Conservation (phyloP, 2,888 invertebrate species). For the Eupithecia tripunctaria region DNA sequence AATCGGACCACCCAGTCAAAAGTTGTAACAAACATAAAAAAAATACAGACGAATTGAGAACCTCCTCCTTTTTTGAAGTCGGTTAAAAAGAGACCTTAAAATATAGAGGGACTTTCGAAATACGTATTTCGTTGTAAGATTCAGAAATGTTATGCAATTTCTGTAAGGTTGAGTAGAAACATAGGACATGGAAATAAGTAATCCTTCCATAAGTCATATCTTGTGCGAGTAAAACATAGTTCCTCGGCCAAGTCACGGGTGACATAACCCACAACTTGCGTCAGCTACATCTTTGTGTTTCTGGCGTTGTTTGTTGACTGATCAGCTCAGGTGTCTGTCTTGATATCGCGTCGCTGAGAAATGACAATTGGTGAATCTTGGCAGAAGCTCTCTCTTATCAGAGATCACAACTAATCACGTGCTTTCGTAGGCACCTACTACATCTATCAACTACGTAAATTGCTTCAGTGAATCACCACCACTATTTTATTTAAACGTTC, state of each 20-base stretch:
- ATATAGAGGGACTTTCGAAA: background rate
- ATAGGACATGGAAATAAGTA: background rate
- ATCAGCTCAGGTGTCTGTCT: conserved; percentile 59
- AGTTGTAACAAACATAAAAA: no score
- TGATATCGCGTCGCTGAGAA: conserved; percentile 56
- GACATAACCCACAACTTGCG: conserved; percentile 50
- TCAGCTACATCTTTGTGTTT: conserved; percentile 39
- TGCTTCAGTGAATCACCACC: conserved; percentile 24
- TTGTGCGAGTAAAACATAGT: conserved; percentile 2
- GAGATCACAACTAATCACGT: conserved; percentile 50
- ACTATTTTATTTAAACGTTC: conserved; percentile 25
- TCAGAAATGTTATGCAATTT: background rate
- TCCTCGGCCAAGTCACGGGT: conserved; percentile 29
- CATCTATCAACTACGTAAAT: conserved; percentile 29
- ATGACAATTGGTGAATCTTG: conserved; percentile 64
- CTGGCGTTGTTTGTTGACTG: conserved; percentile 52
- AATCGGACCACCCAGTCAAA: no score
- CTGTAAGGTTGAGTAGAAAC: background rate
- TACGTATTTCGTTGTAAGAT: background rate
- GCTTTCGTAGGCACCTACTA: conserved; percentile 30
- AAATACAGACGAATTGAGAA: no score
- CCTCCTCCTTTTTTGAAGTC: no score
- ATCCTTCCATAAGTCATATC: background rate
- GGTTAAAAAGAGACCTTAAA: background rate
- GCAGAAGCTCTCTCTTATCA: conserved; percentile 56